phyloP scores from a whole-genome alignment of 2,113 vertebrate genomes.

The Cathartes aura region DNA sequence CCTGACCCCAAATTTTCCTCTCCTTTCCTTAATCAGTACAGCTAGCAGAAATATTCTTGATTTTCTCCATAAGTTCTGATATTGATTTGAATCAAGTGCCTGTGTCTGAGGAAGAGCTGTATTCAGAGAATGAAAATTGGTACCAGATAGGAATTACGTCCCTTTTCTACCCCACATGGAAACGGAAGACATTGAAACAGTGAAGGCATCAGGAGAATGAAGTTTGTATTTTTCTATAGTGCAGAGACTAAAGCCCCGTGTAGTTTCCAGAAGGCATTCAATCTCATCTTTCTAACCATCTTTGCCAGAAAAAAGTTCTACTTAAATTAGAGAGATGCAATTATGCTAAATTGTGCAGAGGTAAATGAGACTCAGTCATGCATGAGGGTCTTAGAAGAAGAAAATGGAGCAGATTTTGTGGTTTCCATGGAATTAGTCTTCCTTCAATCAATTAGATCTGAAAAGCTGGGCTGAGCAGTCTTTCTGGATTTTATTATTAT shows the following conservation, averaged over 20 bases:
- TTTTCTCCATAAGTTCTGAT: background rate
- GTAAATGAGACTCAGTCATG: slow-evolving; percentile 36
- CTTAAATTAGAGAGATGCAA: background rate
- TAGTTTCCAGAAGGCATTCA: background rate
- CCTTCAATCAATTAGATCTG: slow-evolving; percentile 14
- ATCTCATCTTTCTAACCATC: background rate
- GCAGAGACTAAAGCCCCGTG: background rate
- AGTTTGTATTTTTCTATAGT: background rate
- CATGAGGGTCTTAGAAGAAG: slow-evolving; percentile 24
- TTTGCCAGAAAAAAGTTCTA: background rate
- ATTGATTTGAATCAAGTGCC: background rate
- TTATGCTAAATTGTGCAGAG: slow-evolving; percentile 22
- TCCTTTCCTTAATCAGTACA: background rate
- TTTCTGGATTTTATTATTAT: slow-evolving; percentile 13
- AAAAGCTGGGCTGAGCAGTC: slow-evolving; percentile 4
- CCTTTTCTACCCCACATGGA: background rate
- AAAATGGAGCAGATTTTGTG: background rate
- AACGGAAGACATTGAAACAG: background rate
- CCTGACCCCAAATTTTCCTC: background rate
- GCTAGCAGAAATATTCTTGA: background rate
- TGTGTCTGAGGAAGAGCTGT: background rate
- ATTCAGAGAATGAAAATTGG: background rate
- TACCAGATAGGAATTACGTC: background rate
- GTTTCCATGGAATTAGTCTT: slow-evolving; percentile 25
- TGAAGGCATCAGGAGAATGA: background rate